phyloP scores from a whole-genome alignment of 1,140 invertebrate genomes.

The Drosophila gunungcola region DNA sequence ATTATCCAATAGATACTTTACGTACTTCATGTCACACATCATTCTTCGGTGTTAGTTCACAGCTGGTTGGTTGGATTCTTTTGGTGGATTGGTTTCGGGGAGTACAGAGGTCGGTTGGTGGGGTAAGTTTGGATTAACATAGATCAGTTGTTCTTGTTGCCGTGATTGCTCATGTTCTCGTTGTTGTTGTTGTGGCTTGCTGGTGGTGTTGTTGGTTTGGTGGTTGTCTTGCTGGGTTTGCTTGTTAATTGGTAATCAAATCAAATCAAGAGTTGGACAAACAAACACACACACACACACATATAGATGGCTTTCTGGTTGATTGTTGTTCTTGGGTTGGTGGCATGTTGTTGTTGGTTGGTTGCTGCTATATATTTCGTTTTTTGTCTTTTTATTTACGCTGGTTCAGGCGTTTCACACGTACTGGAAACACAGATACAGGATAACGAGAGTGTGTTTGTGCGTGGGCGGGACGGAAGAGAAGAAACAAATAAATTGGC shows the following conservation, averaged over 20 bases:
- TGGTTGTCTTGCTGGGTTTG: conserved; percentile 32
- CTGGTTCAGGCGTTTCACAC: conserved; percentile 84
- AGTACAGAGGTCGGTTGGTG: conserved; percentile 42
- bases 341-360: conserved; percentile 57
- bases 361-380: conserved; percentile 42
- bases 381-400: conserved; percentile 84
- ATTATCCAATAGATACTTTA: conserved; percentile 55
- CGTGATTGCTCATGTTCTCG: conserved; percentile 17
- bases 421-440: conserved; percentile 81
- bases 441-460: conserved; percentile 32
- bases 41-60: conserved; percentile 80
- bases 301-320: conserved; percentile 49
- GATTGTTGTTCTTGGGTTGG: conserved; percentile 45
- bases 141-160: conserved; percentile 22
- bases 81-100: conserved; percentile 39
- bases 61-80: conserved; percentile 44
- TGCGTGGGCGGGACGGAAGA: conserved; percentile 36
- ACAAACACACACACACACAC: conserved; percentile 41
- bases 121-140: conserved; percentile 13
- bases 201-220: conserved; percentile 31
- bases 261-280: conserved; percentile 55
- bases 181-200: conserved; percentile 18
- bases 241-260: conserved; percentile 58
- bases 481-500: conserved; percentile 67
- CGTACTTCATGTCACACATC: conserved; percentile 75